Evolutionary conservation across 2,797 vertebrate species (phyloP), one percentile per base, ranked within the genome.

Genomic region (Cyclopterus lumpus): DNA sequence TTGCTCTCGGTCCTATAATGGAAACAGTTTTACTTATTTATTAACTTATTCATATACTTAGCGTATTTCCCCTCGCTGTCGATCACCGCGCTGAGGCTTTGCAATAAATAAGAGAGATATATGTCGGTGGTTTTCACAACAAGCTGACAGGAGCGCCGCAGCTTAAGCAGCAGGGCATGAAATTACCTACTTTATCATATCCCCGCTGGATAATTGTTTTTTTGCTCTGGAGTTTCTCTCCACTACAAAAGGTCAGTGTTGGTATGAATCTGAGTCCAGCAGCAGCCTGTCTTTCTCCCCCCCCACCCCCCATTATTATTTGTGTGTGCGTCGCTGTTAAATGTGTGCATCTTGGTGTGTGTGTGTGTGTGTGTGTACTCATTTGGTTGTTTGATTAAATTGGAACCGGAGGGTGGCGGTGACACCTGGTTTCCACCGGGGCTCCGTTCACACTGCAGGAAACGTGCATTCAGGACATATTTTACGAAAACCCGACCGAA

Each of bases 161-260:
- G 90, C 66, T 92, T 87, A 91, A 85, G 92, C 94, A 95, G 86
- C 80, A 89, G 86, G 88, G 81, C 93, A 93, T 95, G 92, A 95
- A 95, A 95, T 95, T 90, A 93, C 88, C 82, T 87, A 85, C 92
- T 93, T 93, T 94, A 95, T 95, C 93, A 92, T 86, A 87, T 93
- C 87, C n/a, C 87, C 60, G 68, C 54, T 85, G 87, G 87, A 91
- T 93, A 93, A 93, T 92, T 94, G 89, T 93, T 94, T 93, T 94
- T 92, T 93, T 86, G 77, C 88, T 85, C 61, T 86, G 88, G 84
- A 48, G n/a, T 81, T 93, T 67, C 55, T 86, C 79, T 87, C 60
- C 83, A 75, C 89, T 90, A 84, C 86, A 89, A 70, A 70, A 84
- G 77, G 87, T 79, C 88, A 48, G 73, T 76, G 84, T 85, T 67